Evolutionary conservation across 1,140 invertebrate species (phyloP).

Genomic region (Drosophila sproati): DNA sequence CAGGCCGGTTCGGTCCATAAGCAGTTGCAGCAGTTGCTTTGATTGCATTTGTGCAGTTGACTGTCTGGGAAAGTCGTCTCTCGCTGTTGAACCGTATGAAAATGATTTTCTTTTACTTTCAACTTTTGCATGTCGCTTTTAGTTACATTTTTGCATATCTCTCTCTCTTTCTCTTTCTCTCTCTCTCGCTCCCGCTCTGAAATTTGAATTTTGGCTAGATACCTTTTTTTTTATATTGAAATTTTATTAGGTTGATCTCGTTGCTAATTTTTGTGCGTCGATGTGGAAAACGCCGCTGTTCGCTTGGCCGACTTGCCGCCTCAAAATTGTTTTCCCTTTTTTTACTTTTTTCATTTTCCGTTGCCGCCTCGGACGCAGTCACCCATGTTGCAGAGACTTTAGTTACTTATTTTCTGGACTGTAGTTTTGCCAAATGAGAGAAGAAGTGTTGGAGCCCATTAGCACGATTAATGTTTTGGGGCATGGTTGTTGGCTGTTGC

Average conservation of each 20-base stretch:
- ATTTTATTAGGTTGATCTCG: conserved; percentile 71
- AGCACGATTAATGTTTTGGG: conserved; percentile 75
- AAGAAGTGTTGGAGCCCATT: conserved; percentile 73
- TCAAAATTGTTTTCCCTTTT: conserved; percentile 73
- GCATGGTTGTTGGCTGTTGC: conserved; percentile 15
- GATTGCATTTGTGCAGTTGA: conserved; percentile 45
- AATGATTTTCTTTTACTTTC: conserved; percentile 78
- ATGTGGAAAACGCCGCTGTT: conserved; percentile 71
- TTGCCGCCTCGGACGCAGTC: conserved; percentile 52
- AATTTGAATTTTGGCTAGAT: conserved; percentile 54
- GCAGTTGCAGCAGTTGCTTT: conserved; percentile 45
- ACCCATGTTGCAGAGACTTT: conserved; percentile 55
- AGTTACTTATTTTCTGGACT: conserved; percentile 69
- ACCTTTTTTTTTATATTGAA: conserved; percentile 51
- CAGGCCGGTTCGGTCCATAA: conserved; percentile 47
- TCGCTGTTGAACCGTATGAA: conserved; percentile 7
- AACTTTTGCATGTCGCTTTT: conserved; percentile 69
- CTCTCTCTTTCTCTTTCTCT: background rate
- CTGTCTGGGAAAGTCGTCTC: conserved; percentile 67
- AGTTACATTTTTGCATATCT: conserved; percentile 13
- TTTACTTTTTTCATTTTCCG: conserved; percentile 57
- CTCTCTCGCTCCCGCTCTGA: conserved; percentile 10
- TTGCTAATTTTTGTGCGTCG: conserved; percentile 78
- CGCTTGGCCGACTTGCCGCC: conserved; percentile 53
- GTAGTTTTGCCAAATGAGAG: conserved; percentile 63